Evolutionary conservation across 2,888 invertebrate genomes (phyloP).

Genomic region (Strigamia maritima): DNA sequence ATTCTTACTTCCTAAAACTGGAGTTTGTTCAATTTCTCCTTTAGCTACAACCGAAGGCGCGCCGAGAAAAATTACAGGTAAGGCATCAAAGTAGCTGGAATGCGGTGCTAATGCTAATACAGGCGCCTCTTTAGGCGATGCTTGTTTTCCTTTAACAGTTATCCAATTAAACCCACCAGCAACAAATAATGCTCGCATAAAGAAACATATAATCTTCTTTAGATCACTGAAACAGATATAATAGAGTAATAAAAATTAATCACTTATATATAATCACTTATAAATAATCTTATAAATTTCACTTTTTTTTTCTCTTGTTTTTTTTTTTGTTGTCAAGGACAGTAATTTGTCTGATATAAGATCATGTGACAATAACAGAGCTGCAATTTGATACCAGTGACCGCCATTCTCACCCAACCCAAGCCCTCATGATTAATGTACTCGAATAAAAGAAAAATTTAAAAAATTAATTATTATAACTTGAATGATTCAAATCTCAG

Average conservation of each 20-base stretch:
- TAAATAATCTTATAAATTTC: neutral
- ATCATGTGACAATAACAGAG: too few species aligned
- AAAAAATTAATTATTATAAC: neutral
- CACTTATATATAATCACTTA: too few species aligned
- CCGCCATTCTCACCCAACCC: too few species aligned
- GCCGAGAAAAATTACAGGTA: constrained; percentile 75
- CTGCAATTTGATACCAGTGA: too few species aligned
- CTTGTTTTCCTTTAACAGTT: constrained; percentile 71
- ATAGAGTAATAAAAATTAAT: too few species aligned
- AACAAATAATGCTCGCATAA: constrained; percentile 71
- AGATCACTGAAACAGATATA: constrained; percentile 34
- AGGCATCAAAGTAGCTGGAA: constrained; percentile 84
- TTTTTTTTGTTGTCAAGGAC: too few species aligned
- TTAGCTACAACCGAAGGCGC: constrained; percentile 88
- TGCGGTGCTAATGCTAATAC: constrained; percentile 85
- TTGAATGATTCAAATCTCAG: neutral
- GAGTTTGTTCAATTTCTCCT: constrained; percentile 74
- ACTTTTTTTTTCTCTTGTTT: neutral
- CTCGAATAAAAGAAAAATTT: neutral
- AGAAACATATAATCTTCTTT: constrained; percentile 50
- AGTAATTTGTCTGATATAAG: too few species aligned
- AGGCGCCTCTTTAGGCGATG: constrained; percentile 71
- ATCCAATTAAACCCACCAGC: constrained; percentile 79
- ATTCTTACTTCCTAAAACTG: constrained; percentile 83
- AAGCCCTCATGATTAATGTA: too few species aligned